A percentile compares a stretch with the other conserved stretches of the same genome.
Conservation (phyloP, 2,113 vertebrate genomes). For the Micronycteris hirsuta region DNA sequence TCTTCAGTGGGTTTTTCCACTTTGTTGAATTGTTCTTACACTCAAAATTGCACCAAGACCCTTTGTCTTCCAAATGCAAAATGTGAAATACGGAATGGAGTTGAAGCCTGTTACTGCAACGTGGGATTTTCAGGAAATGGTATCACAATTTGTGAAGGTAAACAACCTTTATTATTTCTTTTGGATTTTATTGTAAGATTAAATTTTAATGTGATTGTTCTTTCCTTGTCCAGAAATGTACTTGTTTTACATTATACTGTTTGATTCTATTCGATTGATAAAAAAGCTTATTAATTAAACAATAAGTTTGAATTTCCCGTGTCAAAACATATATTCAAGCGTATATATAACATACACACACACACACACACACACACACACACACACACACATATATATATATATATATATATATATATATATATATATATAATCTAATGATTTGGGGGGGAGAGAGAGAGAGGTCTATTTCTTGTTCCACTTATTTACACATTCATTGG, state of each 20-base stretch:
- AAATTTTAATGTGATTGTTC: neutral
- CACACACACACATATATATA: too few species aligned
- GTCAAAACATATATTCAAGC: neutral
- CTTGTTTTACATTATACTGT: neutral
- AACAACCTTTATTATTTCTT: slow-evolving; percentile 1
- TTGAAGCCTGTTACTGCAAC: slow-evolving; percentile 81
- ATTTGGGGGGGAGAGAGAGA: too few species aligned
- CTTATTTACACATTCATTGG: too few species aligned
- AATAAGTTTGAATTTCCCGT: neutral
- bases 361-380: too few species aligned
- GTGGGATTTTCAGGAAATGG: slow-evolving; percentile 83
- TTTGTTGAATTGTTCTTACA: slow-evolving; percentile 75
- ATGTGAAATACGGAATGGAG: slow-evolving; percentile 79
- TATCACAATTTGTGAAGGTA: slow-evolving; percentile 80
- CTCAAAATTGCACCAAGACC: slow-evolving; percentile 76
- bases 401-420: too few species aligned
- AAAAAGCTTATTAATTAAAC: neutral
- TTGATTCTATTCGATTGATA: neutral
- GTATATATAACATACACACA: too few species aligned
- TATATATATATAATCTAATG: too few species aligned
- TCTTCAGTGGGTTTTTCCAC: slow-evolving; percentile 80
- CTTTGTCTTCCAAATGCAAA: slow-evolving; percentile 79
- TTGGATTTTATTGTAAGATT: neutral
- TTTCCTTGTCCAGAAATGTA: neutral
- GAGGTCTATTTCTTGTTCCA: too few species aligned